Percentiles rank a stretch among this genome's conserved stretches.
phyloP scores from a whole-genome alignment of 2,113 vertebrate genomes.

The Cyrtonyx montezumae region DNA sequence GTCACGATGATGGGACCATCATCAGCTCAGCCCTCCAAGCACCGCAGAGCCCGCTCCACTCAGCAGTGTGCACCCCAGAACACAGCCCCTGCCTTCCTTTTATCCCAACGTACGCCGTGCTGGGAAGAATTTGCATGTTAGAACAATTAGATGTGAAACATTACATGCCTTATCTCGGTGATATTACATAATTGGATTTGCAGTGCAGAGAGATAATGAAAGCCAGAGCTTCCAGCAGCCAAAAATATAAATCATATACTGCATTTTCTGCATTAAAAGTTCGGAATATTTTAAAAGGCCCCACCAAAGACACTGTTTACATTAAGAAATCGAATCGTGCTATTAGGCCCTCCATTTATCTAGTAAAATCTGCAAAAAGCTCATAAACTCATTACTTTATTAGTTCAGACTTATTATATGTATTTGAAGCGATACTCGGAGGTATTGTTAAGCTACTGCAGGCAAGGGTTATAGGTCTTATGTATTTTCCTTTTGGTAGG shows the following conservation, averaged over 20 bases:
- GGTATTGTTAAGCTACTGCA: conserved; percentile 79
- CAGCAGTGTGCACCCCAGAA: background rate
- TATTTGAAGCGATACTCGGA: conserved; percentile 77
- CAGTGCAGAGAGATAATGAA: background rate
- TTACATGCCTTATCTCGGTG: conserved; percentile 49
- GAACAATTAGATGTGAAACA: conserved; percentile 56
- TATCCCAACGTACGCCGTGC: fast-evolving
- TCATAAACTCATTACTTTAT: conserved; percentile 80
- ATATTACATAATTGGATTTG: conserved; percentile 61
- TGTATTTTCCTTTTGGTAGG: conserved; percentile 41
- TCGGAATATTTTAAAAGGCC: conserved; percentile 58
- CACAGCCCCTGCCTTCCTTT: background rate
- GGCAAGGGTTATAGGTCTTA: conserved; percentile 51
- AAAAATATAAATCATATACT: conserved; percentile 16
- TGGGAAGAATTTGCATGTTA: conserved; percentile 44
- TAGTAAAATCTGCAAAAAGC: conserved; percentile 83
- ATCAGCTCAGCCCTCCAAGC: background rate
- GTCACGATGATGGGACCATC: background rate
- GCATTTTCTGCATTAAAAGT: conserved; percentile 23
- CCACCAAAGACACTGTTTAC: conserved; percentile 51
- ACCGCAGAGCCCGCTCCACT: background rate
- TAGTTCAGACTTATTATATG: conserved; percentile 76
- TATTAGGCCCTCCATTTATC: conserved; percentile 74
- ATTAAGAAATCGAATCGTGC: conserved; percentile 68
- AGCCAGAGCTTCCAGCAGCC: conserved; percentile 47